A percentile compares a stretch with the other conserved stretches of the same genome.
These are phyloP conservation scores for Empis stercorea DNA, from an alignment of 2,888 invertebrate genomes.

Conservation along the genomic window DNA sequence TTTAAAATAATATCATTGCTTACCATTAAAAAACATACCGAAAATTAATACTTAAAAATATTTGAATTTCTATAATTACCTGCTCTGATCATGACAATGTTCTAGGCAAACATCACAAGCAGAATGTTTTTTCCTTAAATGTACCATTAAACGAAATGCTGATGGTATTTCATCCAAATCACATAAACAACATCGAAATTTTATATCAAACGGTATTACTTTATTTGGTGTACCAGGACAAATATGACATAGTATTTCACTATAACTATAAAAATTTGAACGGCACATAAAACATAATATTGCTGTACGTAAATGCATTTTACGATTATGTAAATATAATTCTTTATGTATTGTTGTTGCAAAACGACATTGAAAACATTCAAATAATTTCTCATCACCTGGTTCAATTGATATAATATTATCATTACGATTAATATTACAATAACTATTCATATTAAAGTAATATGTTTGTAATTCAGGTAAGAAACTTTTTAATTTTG, in stretches of 20 bases:
- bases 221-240: slow-evolving; percentile 58
- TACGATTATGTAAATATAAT: slow-evolving; percentile 72
- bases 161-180: slow-evolving; percentile 65
- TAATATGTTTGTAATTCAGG: slow-evolving; percentile 48
- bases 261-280: slow-evolving; percentile 74
- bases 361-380: slow-evolving; percentile 77
- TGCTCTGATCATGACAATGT: slow-evolving; percentile 56
- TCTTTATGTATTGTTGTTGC: slow-evolving; percentile 69
- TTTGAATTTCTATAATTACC: slow-evolving; percentile 13
- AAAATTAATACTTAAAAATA: too few species aligned
- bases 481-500: slow-evolving; percentile 43
- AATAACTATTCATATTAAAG: slow-evolving; percentile 61
- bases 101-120: slow-evolving; percentile 81
- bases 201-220: slow-evolving; percentile 40
- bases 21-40: too few species aligned
- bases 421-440: slow-evolving; percentile 44
- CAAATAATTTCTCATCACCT: slow-evolving; percentile 47
- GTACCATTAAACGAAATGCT: slow-evolving; percentile 78
- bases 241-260: slow-evolving; percentile 74
- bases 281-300: slow-evolving; percentile 79
- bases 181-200: slow-evolving; percentile 73
- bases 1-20: too few species aligned
- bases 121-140: slow-evolving; percentile 69
- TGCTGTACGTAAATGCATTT: slow-evolving; percentile 73
- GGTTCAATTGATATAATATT: slow-evolving; percentile 25